These are phyloP conservation scores for Phalangium opilio DNA, from an alignment of 2,888 invertebrate genomes.

Conservation along the genomic window DNA sequence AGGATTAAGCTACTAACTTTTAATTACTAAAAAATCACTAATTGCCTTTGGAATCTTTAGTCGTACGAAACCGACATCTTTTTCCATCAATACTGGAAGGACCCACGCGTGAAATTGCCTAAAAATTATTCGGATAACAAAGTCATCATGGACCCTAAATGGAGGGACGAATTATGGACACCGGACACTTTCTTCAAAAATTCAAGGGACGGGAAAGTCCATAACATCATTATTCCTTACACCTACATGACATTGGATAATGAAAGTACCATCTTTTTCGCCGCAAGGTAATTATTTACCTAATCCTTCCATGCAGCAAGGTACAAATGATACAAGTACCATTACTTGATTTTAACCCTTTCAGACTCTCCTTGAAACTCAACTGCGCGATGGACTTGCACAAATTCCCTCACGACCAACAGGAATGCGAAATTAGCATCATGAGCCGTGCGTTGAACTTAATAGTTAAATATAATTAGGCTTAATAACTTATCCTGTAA, in stretches of 20 bases:
- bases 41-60: constrained; percentile 3
- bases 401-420: constrained; percentile 19
- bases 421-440: constrained; percentile 17
- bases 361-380: constrained; percentile 13
- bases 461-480: background rate
- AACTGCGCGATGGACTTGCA: constrained; percentile 17
- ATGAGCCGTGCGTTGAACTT: constrained; percentile 16
- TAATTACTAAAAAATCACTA: too few relatives aligned
- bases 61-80: constrained; percentile 18
- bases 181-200: constrained; percentile 20
- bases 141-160: constrained; percentile 16
- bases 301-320: background rate
- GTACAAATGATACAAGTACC: constrained; percentile 1
- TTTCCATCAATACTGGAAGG: constrained; percentile 18
- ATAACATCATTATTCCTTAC: constrained; percentile 17
- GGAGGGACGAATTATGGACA: constrained; percentile 17
- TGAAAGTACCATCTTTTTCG: constrained; percentile 14
- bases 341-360: background rate
- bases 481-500: background rate
- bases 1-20: too few relatives aligned
- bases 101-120: constrained; percentile 9
- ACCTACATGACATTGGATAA: constrained; percentile 16
- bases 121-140: constrained; percentile 5
- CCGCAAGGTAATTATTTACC: constrained; percentile 12
- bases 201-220: constrained; percentile 17